These are phyloP conservation scores for Camponotus fellah DNA, from an alignment of 2,888 invertebrate species.

Conservation along the genomic window DNA sequence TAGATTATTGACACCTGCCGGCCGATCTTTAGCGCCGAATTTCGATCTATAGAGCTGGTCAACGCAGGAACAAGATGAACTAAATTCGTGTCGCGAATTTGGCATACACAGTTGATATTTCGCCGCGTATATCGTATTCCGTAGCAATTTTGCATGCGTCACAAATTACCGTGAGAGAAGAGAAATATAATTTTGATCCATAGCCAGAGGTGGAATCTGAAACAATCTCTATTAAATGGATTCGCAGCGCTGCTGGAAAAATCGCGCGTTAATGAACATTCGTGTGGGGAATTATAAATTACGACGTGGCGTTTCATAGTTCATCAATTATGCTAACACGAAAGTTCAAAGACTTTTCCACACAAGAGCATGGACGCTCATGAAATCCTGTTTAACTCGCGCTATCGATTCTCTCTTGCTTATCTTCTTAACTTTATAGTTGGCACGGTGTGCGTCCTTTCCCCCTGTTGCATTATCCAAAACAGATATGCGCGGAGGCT, in stretches of 20 bases:
- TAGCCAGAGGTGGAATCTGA: conserved; percentile 38
- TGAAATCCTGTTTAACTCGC: conserved; percentile 37
- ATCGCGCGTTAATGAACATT: conserved; percentile 20
- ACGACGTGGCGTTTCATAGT: not conserved
- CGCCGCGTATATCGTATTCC: conserved; percentile 20
- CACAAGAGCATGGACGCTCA: conserved; percentile 16
- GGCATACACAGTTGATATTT: conserved; percentile 34
- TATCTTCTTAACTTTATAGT: conserved; percentile 66
- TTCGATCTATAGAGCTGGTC: conserved; percentile 22
- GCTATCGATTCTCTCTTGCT: conserved; percentile 41
- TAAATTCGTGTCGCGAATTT: conserved; percentile 49
- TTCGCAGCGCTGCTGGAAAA: conserved; percentile 18
- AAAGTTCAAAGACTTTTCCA: conserved; percentile 20
- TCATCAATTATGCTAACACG: conserved; percentile 41
- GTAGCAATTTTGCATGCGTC: conserved; percentile 38
- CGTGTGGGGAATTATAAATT: conserved; percentile 14
- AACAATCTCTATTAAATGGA: conserved; percentile 39
- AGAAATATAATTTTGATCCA: conserved; percentile 46
- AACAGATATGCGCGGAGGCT: conserved; percentile 59
- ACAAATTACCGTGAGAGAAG: conserved; percentile 30
- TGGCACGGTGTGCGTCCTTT: conserved; percentile 51
- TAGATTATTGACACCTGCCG: conserved; percentile 61
- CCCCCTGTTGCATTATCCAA: conserved; percentile 65
- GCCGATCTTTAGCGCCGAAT: conserved; percentile 49
- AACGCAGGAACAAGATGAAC: conserved; percentile 36